Evolutionary conservation across 2,113 vertebrate species (phyloP), one percentile per base, ranked within the genome.

Genomic region (Salvator merianae): DNA sequence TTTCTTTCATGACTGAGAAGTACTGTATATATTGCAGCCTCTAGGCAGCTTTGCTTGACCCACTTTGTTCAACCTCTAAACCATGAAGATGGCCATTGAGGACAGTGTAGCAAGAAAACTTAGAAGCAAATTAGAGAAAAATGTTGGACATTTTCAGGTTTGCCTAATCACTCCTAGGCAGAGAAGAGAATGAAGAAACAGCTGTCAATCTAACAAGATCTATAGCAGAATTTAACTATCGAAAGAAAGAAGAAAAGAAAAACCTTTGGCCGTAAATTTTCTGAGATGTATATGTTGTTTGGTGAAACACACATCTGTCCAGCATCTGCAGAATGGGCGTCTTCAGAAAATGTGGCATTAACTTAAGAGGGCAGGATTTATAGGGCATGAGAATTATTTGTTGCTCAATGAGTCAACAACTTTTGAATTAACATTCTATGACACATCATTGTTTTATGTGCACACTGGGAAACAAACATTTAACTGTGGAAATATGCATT

Each of bases 281-380:
- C 50, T 28, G 32, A 65, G 53, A 79, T 79, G 77, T 73, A 40
- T 12, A 12, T 36, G 47, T 30, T 8, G 20, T 71, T 78, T 38
- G 50, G 38, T 73, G 38, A 73, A 28, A 72, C 4, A 9, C 68
- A 85, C 83, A 79, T 85, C 83, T 85, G 83, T 38, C 38, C 20
- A 65, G 83, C 68, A 79, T 79, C 77, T 85, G 83, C 38, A 36
- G 14, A 79, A 50, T 40, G 34, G 40, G 69, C 22, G 28, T 73
- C 69, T 30, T 79, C 83, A 72, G 40, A 85, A 79, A 79, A 79
- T 22, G n/a, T 36, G 55, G n/a, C 53, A 50, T n/a, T 16, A 10
- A 28, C 32, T 18, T 62, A 65, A 32, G 18, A 50, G n/a, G 6
- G 12, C 13, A 36, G 55, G 70, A 73, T 73, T 79, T 79, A 79